Evolutionary conservation across 1,140 invertebrate species (phyloP).

Genomic region (Drosophila simulans): DNA sequence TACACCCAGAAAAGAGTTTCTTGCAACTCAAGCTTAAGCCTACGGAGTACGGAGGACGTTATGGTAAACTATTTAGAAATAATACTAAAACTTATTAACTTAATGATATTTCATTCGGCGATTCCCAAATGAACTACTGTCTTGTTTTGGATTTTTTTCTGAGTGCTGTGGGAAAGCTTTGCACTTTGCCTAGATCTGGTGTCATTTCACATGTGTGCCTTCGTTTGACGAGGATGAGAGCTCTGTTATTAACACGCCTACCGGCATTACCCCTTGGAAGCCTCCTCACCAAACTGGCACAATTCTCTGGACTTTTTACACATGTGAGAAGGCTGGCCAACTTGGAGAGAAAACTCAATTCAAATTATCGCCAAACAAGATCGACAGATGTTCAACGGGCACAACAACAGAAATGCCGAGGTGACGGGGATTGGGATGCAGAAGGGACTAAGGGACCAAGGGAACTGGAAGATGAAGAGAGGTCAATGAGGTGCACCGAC

Average conservation of each 20-base stretch:
- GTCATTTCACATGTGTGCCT: slow-evolving; percentile 21
- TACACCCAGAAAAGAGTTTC: slow-evolving; percentile 15
- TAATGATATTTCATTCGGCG: too few species aligned
- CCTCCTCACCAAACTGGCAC: slow-evolving; percentile 20
- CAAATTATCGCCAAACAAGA: slow-evolving; percentile 81
- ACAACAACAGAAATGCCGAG: slow-evolving; percentile 48
- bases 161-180: slow-evolving; percentile 51
- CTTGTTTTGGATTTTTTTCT: background rate
- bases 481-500: slow-evolving; percentile 73
- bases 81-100: too few species aligned
- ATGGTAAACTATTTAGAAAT: background rate
- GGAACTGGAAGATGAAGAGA: slow-evolving; percentile 19
- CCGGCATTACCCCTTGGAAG: slow-evolving; percentile 14
- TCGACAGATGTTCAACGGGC: slow-evolving; percentile 79
- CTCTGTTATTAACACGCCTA: slow-evolving; percentile 65
- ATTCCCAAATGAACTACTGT: too few species aligned
- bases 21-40: too few species aligned
- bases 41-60: too few species aligned
- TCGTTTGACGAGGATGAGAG: slow-evolving; percentile 35
- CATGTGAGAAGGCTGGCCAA: slow-evolving; percentile 53
- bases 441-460: background rate
- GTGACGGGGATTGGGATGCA: slow-evolving; percentile 10
- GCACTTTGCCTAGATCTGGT: slow-evolving; percentile 55
- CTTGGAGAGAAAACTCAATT: slow-evolving; percentile 75
- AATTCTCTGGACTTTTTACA: slow-evolving; percentile 22